Conservation (phyloP, 1,140 invertebrate species). For the Papilio polyxenes region DNA sequence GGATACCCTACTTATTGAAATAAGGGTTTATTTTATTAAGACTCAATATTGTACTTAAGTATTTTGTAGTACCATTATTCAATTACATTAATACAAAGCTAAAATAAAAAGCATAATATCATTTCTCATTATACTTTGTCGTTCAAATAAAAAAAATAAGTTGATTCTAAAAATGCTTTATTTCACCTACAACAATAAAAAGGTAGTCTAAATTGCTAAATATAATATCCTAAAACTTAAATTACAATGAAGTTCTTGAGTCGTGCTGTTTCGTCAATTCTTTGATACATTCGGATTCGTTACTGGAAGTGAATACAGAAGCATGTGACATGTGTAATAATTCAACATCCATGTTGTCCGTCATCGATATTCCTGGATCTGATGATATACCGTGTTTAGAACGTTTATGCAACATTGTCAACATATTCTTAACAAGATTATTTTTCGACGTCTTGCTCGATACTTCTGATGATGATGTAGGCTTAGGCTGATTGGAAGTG, state of each 20-base stretch:
- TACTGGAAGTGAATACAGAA: conserved; percentile 61
- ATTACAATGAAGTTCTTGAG: conserved; percentile 53
- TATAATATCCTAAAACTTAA: conserved; percentile 35
- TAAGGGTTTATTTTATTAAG: neutral
- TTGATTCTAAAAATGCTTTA: conserved; percentile 24
- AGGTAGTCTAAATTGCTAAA: conserved; percentile 31
- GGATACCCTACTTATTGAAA: conserved; percentile 1
- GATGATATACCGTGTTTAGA: conserved; percentile 54
- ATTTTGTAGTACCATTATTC: neutral
- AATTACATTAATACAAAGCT: neutral
- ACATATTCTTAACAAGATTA: conserved; percentile 59
- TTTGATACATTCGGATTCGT: conserved; percentile 51
- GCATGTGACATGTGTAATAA: conserved; percentile 66
- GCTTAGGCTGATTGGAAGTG: conserved; percentile 49
- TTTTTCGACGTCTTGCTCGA: conserved; percentile 68
- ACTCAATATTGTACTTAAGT: neutral
- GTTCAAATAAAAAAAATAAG: neutral
- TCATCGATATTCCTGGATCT: conserved; percentile 57
- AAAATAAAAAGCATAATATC: neutral
- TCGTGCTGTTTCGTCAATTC: conserved; percentile 46
- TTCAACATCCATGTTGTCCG: conserved; percentile 56
- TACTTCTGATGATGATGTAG: conserved; percentile 44
- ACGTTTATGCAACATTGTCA: conserved; percentile 55
- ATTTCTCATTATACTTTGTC: neutral
- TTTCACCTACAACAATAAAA: conserved; percentile 35